Base-by-base conservation (phyloP, 2,797 vertebrate genomes). In the Enteromius viviparus region DNA sequence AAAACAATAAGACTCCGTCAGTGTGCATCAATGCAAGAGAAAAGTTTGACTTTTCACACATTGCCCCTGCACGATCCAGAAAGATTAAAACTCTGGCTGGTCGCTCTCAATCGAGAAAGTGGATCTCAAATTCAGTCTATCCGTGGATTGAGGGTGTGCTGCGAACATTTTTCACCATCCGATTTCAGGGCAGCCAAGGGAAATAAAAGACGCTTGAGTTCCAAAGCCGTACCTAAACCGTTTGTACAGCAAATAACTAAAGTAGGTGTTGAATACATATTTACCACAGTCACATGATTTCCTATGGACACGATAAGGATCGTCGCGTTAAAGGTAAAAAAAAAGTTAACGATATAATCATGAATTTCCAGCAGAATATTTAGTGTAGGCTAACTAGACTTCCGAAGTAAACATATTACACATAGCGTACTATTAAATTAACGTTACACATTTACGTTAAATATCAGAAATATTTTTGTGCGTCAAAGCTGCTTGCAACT, bases 1-100 rank as follows among this genome's bases (percentile, higher is more conserved):
- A 78, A 78, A 65, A 14, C 42, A 1, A 10, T 78, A 23, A 21
- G 76, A 65, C 76, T 78, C 60, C 76, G 76, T 2, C 60, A 78
- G 26, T 65, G 40, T 17, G 58, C 76, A 17, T 64, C 76, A 21
- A 0, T 21, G 76, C 76, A 65, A 10, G 42, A 65, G 60, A 9
- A 78, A 78, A 62, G 76, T 34, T 65, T 78, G 60, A 78, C 76
- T 62, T 78, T 78, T 65, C 76, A 64, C 42, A 64, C 76, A 49
- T 15, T 78, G 60, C 76, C 76, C 58, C 60, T 65, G 26, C 60
- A 78, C 40, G 76, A 78, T 37, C 17, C 21, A 32, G 29, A 78
- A 14, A 29, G 76, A 53, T 15, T 65, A 6, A 65, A 78, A 12
- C 40, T 3, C 23, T 78, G 76, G 76, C 42, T 49, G 15, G 11